Percentiles rank a stretch among this genome's conserved stretches.
These are phyloP conservation scores for Abscondita cerata DNA, from an alignment of 2,888 invertebrate species.

Conservation along the genomic window DNA sequence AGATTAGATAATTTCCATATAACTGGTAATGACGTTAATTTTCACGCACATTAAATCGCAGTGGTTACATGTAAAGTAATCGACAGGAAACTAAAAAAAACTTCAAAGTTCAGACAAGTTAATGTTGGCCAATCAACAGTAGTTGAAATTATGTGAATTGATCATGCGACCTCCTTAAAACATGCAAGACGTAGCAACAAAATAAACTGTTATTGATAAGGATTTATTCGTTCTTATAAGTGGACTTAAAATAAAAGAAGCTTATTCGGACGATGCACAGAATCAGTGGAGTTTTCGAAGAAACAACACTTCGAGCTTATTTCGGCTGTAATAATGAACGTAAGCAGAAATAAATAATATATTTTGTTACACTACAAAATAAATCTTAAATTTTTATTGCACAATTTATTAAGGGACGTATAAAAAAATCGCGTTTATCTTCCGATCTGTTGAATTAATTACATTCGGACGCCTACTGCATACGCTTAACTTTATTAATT, in stretches of 20 bases:
- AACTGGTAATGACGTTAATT: too few species aligned
- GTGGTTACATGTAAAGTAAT: too few species aligned
- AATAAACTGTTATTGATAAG: constrained; percentile 46
- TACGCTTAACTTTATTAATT: constrained; percentile 37
- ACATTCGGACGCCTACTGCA: constrained; percentile 39
- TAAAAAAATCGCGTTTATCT: constrained; percentile 38
- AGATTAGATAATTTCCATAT: too few species aligned
- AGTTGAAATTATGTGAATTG: constrained; percentile 41
- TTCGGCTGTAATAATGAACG: too few species aligned
- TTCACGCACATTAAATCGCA: too few species aligned
- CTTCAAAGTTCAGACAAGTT: constrained; percentile 52
- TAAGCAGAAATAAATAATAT: too few species aligned
- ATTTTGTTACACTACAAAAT: constrained; percentile 29
- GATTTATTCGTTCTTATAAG: constrained; percentile 1
- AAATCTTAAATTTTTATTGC: constrained; percentile 34
- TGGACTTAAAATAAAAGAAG: neutral
- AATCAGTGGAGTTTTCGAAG: too few species aligned
- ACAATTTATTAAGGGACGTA: constrained; percentile 32
- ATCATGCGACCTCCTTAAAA: constrained; percentile 40
- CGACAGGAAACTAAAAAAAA: too few species aligned
- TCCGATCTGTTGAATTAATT: constrained; percentile 41
- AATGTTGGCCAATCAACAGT: constrained; percentile 46
- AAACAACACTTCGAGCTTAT: too few species aligned
- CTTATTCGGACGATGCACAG: neutral
- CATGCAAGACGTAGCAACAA: constrained; percentile 45